Conservation (phyloP, 2,888 invertebrate genomes). For the Villa cingulata region DNA sequence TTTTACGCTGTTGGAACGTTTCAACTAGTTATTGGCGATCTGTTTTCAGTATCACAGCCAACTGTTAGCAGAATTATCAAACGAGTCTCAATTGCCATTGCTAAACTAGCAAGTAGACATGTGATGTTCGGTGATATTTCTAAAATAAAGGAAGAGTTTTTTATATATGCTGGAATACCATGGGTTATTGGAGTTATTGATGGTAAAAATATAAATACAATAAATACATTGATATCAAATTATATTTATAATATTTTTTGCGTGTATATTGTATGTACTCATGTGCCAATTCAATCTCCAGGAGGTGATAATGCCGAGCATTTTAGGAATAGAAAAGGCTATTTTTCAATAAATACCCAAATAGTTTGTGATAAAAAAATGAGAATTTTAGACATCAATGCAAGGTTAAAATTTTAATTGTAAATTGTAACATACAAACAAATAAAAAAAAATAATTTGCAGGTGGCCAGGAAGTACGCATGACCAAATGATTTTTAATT, state of each 20-base stretch:
- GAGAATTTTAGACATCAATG: slow-evolving; percentile 3
- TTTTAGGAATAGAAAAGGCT: slow-evolving; percentile 5
- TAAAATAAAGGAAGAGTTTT: not conserved
- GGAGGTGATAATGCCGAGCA: slow-evolving; percentile 10
- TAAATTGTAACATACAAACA: too few relatives aligned
- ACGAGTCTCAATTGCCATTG: not conserved
- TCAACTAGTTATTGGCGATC: too few relatives aligned
- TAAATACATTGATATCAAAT: too few relatives aligned
- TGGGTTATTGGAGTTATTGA: not conserved
- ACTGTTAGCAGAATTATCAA: not conserved
- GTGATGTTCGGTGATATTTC: not conserved
- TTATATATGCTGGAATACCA: not conserved
- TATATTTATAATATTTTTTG: too few relatives aligned
- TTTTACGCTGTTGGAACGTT: slow-evolving; percentile 7
- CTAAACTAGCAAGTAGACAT: not conserved
- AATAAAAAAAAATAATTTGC: not conserved
- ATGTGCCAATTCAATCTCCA: not conserved
- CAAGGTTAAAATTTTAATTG: slow-evolving; percentile 1
- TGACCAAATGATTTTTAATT: slow-evolving; percentile 19
- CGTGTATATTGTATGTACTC: not conserved
- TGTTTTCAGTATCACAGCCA: not conserved
- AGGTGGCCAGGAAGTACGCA: slow-evolving; percentile 22
- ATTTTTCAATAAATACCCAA: slow-evolving; percentile 7
- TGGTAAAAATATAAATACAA: too few relatives aligned
- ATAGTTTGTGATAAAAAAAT: slow-evolving; percentile 3